Evolutionary conservation across 2,113 vertebrate genomes (phyloP), one percentile per base, ranked within the genome.

Genomic region (Elachura formosa): DNA sequence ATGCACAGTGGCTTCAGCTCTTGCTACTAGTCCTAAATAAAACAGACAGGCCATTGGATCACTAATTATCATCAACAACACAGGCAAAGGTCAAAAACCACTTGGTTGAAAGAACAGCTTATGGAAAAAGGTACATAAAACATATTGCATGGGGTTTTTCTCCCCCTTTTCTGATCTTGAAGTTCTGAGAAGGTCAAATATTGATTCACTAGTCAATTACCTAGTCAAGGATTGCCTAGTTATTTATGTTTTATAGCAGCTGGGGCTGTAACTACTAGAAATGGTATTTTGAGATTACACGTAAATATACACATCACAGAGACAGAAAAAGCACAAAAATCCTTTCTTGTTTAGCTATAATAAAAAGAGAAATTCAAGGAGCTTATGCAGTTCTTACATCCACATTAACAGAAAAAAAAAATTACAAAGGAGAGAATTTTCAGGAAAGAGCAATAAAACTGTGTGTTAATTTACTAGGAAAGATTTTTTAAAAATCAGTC

Each of bases 111-210:
- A 79, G 26, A 89, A 84, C 34, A 89, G 25, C 6, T 77, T 66
- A 61, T 4, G 10, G 36, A 13, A 68, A 90, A 86, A 87, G 19
- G n/a, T 0, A 73, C 38, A 38, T 78, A 71, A 92, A 81, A 87
- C 25, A 78, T 1, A 1, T 43, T 68, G n/a, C 13, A 56, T 51
- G 12, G 4, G 1, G 0, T 0, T 21, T 40, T 14, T 55, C n/a
- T 31, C 22, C 5, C 18, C 14, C 20, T 61, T 54, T 79, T 87
- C 62, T 82, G 29, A 54, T 73, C 41, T 40, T 75, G 58, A 95
- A 72, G 31, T 78, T 76, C 33, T 67, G n/a, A 81, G 48, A 89
- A 89, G 36, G 58, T 92, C 79, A 79, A 84, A 73, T 20, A 40
- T 59, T 67, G 34, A 48, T 93, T 87, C 64, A 66, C 12, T 73